phyloP scores from a whole-genome alignment of 2,113 vertebrate species.

The Desmodus rotundus region DNA sequence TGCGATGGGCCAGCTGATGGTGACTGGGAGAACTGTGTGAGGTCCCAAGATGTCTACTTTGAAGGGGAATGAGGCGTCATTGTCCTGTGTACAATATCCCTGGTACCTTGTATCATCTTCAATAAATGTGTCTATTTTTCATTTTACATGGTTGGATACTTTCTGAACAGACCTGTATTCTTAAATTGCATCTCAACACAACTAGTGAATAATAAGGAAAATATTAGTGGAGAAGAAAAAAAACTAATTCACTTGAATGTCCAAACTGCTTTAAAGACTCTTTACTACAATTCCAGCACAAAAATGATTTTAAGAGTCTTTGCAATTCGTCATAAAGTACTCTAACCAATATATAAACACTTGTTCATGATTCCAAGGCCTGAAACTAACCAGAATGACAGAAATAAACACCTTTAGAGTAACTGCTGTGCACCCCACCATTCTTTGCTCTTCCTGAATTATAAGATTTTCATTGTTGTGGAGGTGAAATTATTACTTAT shows the following conservation, averaged over 20 bases:
- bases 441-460: neutral
- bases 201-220: neutral
- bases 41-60: no score
- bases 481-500: neutral
- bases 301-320: conserved; percentile 23
- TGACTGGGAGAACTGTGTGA: no score
- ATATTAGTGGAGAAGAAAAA: neutral
- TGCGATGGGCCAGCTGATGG: no score
- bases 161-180: neutral
- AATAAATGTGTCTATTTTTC: no score
- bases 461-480: neutral
- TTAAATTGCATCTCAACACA: neutral
- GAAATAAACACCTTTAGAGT: neutral
- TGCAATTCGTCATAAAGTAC: conserved; percentile 21
- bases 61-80: no score
- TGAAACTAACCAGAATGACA: neutral
- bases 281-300: neutral
- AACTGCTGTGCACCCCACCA: neutral
- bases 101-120: no score
- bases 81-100: no score
- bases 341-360: conserved; percentile 22
- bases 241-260: neutral
- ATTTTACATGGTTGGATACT: no score
- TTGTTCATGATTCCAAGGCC: neutral
- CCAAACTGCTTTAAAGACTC: neutral